phyloP scores from a whole-genome alignment of 2,797 vertebrate genomes.

The Allobates femoralis region DNA sequence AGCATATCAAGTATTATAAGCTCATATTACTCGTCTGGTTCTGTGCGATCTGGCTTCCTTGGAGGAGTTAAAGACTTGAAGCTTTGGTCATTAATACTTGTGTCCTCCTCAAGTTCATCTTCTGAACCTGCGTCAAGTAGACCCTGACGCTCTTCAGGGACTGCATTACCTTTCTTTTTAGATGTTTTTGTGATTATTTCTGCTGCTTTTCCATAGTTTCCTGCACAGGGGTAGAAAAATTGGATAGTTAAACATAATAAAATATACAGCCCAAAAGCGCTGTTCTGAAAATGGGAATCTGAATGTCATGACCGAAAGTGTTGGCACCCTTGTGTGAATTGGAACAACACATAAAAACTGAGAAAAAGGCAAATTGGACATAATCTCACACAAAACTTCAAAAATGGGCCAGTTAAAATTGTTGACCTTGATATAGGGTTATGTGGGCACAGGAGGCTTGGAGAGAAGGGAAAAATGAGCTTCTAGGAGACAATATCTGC shows the following conservation, averaged over 20 bases:
- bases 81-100: conserved; percentile 53
- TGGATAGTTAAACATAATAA: background rate
- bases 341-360: no score
- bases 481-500: no score
- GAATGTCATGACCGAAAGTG: no score
- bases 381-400: no score
- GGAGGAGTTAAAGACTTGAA: conserved; percentile 78
- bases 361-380: no score
- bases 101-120: conserved; percentile 66
- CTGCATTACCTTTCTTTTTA: conserved; percentile 74
- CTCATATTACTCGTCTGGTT: conserved; percentile 81
- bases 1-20: background rate
- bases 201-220: conserved; percentile 85
- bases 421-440: no score
- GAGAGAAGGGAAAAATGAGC: no score
- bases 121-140: conserved; percentile 70
- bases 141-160: conserved; percentile 68
- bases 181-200: conserved; percentile 72
- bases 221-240: conserved; percentile 68
- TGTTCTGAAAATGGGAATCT: background rate
- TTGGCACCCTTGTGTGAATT: no score
- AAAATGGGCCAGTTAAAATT: no score
- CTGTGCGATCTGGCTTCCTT: conserved; percentile 79
- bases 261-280: background rate
- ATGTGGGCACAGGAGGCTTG: no score